Evolutionary conservation across 2,113 vertebrate genomes (phyloP), one percentile per base, ranked within the genome.

Genomic region (Gnathonemus echidnorhynchus): DNA sequence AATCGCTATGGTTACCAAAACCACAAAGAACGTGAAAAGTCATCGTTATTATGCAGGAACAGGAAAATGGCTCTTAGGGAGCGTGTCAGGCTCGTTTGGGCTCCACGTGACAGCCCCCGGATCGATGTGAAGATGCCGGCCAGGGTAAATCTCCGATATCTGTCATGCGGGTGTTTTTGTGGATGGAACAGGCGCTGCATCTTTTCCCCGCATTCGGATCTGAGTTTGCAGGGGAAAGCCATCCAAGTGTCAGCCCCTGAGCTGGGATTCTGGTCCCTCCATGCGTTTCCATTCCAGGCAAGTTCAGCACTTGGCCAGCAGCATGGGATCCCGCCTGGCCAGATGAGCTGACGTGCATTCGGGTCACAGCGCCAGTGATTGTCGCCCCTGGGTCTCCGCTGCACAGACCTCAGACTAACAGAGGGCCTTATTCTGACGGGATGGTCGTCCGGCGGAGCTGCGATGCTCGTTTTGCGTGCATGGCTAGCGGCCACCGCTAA

Each of bases 221-320:
- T 10, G 49, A 90, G 90, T 86, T 46, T 89, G 83, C 3, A 27
- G 13, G n/a, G 87, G 91, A 77, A 93, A 92, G 92, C 90, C 91
- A 89, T 91, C 92, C 92, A 92, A 93, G 91, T 93, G 91, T 93
- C 89, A 91, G 90, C 74, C 87, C 91, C 56, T 8, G n/a, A 88
- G 80, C 87, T 91, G 89, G 91, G 49, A 90, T 89, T 92, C 87
- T 83, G 53, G 74, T 74, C 89, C 88, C 52, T 90, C 87, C 70
- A 19, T 90, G 70, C 58, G 27, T 87, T 90, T 90, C 53, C 91
- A 87, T 86, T 91, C 84, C 88, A 70, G 87, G 88, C 90, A 89
- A 90, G 86, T 90, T 62, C 31, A 83, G 31, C 86, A 70, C 80
- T 92, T 89, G 89, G 89, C 80, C 48, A 52, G 74, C 21, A 17